A percentile compares a stretch with the other conserved stretches of the same genome.
Evolutionary conservation across 2,113 vertebrate species (phyloP).

Genomic region (Tyrannus savana): DNA sequence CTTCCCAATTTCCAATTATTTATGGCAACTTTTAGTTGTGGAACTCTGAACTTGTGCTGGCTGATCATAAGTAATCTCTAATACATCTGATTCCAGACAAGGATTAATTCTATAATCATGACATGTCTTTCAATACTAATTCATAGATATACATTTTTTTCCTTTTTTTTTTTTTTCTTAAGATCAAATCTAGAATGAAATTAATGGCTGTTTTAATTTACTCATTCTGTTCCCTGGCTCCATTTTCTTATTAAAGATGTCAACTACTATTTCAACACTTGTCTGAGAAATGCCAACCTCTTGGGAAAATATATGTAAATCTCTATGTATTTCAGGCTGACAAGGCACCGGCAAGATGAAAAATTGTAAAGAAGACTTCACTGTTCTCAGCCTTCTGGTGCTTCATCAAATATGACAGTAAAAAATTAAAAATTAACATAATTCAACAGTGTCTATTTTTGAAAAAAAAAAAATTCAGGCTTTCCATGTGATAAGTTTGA

Average conservation of each 20-base stretch:
- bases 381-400: not conserved
- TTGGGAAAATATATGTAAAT: not conserved
- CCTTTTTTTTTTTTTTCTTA: not conserved
- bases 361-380: not conserved
- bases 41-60: not conserved
- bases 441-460: not conserved
- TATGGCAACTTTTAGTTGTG: not conserved
- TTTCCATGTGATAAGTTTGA: not conserved
- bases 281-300: not conserved
- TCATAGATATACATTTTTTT: not conserved
- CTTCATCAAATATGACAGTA: not conserved
- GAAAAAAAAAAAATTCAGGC: not conserved
- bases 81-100: not conserved
- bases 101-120: not conserved
- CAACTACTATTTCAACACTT: not conserved
- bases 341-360: not conserved
- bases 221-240: not conserved
- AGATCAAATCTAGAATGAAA: not conserved
- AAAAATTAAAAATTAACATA: not conserved
- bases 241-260: constrained; percentile 1
- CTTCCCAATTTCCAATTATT: not conserved
- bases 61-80: not conserved
- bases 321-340: not conserved
- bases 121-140: not conserved
- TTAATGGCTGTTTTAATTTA: constrained; percentile 11